Conservation (phyloP, 2,888 invertebrate species). For the Caenorhabditis sulstoni region DNA sequence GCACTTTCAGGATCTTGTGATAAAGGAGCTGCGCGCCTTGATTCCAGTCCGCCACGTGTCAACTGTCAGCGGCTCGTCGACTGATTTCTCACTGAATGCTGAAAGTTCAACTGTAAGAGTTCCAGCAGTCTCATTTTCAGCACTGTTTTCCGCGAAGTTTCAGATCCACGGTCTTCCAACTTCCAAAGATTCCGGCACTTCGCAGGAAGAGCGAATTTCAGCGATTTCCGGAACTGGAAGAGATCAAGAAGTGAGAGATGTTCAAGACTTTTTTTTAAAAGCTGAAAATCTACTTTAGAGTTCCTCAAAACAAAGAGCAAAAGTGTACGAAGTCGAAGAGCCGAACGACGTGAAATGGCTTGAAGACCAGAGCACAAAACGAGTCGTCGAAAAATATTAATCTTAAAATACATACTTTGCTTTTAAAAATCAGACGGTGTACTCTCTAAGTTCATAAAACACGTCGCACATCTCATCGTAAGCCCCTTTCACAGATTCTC, state of each 20-base stretch:
- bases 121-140: slow-evolving; percentile 17
- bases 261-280: no score
- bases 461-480: no score
- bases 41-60: slow-evolving; percentile 46
- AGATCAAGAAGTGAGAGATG: no score
- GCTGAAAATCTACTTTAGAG: neutral
- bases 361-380: neutral
- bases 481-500: no score
- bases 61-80: slow-evolving; percentile 36
- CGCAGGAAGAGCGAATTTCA: no score
- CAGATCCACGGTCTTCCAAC: no score
- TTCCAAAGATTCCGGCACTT: no score
- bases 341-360: neutral
- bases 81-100: slow-evolving; percentile 45
- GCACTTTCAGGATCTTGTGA: slow-evolving; percentile 41
- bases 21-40: slow-evolving; percentile 39
- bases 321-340: neutral
- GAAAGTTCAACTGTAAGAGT: slow-evolving; percentile 17
- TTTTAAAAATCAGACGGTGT: no score
- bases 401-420: neutral
- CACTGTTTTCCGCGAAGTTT: no score
- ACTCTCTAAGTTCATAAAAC: no score
- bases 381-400: neutral
- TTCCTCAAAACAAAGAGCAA: neutral
- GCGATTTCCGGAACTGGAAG: no score